Percentiles rank a stretch among this genome's conserved stretches.
These are phyloP conservation scores for Conus betulinus DNA, from an alignment of 1,140 invertebrate genomes.

Conservation along the genomic window DNA sequence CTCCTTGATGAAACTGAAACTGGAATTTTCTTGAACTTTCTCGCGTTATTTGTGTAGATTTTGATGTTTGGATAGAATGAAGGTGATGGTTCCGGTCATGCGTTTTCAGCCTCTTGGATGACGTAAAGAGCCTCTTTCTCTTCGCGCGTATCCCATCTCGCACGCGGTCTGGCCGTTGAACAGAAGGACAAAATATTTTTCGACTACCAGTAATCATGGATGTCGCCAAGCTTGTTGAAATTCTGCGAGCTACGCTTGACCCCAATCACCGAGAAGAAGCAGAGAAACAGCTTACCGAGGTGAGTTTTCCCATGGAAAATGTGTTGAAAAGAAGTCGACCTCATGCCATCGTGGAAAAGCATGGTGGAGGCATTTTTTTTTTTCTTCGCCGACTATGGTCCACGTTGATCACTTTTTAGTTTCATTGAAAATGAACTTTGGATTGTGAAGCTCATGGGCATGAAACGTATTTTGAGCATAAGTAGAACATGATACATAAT, in stretches of 20 bases:
- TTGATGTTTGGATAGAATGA: constrained; percentile 21
- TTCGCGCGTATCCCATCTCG: constrained; percentile 43
- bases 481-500: too few relatives aligned
- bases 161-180: constrained; percentile 41
- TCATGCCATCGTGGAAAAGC: too few relatives aligned
- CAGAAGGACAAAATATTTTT: constrained; percentile 8
- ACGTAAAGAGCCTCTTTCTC: constrained; percentile 32
- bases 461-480: too few relatives aligned
- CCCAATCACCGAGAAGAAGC: constrained; percentile 91
- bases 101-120: background rate
- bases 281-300: constrained; percentile 91
- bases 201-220: constrained; percentile 62
- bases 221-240: constrained; percentile 85
- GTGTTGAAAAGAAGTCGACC: too few relatives aligned
- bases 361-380: too few relatives aligned
- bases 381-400: too few relatives aligned
- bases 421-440: too few relatives aligned
- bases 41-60: background rate
- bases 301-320: too few relatives aligned
- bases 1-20: too few relatives aligned
- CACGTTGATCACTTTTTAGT: too few relatives aligned
- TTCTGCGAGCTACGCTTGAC: constrained; percentile 92
- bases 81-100: constrained; percentile 19
- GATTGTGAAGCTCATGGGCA: too few relatives aligned
- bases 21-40: too few relatives aligned